These are phyloP conservation scores for Betta splendens DNA, from an alignment of 2,797 vertebrate genomes.

Conservation along the genomic window DNA sequence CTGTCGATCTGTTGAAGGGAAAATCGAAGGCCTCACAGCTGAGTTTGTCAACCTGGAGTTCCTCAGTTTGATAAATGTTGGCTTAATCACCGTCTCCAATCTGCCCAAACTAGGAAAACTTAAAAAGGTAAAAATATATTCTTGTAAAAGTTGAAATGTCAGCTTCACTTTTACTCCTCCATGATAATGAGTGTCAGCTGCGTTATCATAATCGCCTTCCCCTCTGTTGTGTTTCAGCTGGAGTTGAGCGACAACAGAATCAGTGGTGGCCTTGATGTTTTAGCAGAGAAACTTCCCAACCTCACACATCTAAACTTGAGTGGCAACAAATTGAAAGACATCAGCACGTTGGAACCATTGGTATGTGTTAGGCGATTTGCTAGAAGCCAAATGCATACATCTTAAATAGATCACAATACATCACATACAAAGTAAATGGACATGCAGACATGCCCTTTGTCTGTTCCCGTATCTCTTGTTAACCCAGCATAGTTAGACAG, in stretches of 20 bases:
- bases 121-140: slow-evolving; percentile 88
- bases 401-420: no score
- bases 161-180: not conserved
- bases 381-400: not conserved
- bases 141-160: no score
- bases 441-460: not conserved
- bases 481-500: not conserved
- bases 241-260: slow-evolving; percentile 96
- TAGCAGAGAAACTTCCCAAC: slow-evolving; percentile 93
- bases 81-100: slow-evolving; percentile 89
- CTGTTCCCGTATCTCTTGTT: not conserved
- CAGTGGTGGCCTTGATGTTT: slow-evolving; percentile 89
- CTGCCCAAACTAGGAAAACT: slow-evolving; percentile 92
- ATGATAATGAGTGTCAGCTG: not conserved
- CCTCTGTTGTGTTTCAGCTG: slow-evolving; percentile 79
- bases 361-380: slow-evolving; percentile 71
- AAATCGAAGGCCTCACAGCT: slow-evolving; percentile 91
- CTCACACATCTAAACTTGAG: slow-evolving; percentile 94
- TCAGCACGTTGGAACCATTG: slow-evolving; percentile 94
- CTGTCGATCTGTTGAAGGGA: slow-evolving; percentile 89
- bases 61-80: slow-evolving; percentile 94
- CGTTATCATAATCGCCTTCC: slow-evolving; percentile 18
- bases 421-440: no score
- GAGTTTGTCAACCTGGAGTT: slow-evolving; percentile 94
- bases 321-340: slow-evolving; percentile 95